Conservation (phyloP, 2,113 vertebrate species). For the Sphyrna mokarran region DNA sequence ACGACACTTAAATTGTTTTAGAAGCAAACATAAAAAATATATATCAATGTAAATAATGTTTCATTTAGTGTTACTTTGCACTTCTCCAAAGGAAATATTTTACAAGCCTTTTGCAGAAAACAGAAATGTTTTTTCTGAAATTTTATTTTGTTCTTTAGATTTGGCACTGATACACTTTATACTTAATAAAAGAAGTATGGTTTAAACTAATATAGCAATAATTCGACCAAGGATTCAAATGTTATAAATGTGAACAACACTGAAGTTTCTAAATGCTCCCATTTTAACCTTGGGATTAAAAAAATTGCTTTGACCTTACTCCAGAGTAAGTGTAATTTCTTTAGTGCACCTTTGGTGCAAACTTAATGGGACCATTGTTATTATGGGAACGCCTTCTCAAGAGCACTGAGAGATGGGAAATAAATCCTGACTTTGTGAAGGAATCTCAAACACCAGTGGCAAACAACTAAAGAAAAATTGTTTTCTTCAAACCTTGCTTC, state of each 20-base stretch:
- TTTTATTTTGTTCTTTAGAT: neutral
- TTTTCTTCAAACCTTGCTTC: neutral
- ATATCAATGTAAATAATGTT: too few species aligned
- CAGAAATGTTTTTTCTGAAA: neutral
- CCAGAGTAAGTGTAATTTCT: neutral
- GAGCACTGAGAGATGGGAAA: neutral
- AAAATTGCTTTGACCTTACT: neutral
- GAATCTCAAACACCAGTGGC: neutral
- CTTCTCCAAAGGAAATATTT: neutral
- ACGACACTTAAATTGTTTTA: neutral
- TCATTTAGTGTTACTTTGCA: neutral
- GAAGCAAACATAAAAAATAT: neutral
- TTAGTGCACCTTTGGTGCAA: neutral
- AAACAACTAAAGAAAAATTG: neutral
- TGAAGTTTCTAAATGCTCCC: too few species aligned
- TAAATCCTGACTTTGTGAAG: neutral
- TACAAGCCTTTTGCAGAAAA: neutral
- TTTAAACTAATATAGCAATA: neutral
- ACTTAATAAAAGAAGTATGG: neutral
- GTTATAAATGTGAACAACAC: neutral
- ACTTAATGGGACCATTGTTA: neutral
- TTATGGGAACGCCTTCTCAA: neutral
- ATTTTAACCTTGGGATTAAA: neutral
- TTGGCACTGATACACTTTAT: neutral
- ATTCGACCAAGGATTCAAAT: neutral